Conservation (phyloP, 2,797 vertebrate genomes). For the Microcaecilia unicolor region DNA sequence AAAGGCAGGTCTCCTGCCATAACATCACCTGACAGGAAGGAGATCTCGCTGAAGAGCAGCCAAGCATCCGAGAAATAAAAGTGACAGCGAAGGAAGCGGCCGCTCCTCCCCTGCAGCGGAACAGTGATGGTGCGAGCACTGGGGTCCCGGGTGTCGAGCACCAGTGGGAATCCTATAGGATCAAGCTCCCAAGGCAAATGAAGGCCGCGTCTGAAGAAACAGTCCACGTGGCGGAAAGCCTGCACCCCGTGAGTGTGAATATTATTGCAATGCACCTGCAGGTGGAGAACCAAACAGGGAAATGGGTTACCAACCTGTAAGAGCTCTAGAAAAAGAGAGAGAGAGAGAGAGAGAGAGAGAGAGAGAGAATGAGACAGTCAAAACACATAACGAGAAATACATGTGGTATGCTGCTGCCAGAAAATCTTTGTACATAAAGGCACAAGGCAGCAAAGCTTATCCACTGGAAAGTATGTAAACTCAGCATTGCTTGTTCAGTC, state of each 20-base stretch:
- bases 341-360: too few relatives aligned
- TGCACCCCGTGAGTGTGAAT: conserved; percentile 74
- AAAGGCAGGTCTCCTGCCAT: accelerated
- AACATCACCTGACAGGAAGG: conserved; percentile 72
- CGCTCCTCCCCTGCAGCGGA: conserved; percentile 53
- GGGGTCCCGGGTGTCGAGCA: conserved; percentile 72
- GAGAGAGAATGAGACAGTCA: too few relatives aligned
- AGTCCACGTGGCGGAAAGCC: conserved; percentile 72
- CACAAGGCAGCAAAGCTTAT: too few relatives aligned
- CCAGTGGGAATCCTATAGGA: conserved; percentile 48
- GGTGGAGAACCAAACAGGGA: neutral
- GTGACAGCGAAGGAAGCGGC: conserved; percentile 73
- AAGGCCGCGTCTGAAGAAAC: conserved; percentile 66
- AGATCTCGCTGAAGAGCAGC: conserved; percentile 87
- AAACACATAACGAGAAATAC: neutral
- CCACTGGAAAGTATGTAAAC: too few relatives aligned
- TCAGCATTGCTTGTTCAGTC: too few relatives aligned
- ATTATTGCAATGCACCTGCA: conserved; percentile 86
- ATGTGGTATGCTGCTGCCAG: neutral
- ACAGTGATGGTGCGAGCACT: conserved; percentile 70
- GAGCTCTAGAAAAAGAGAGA: too few relatives aligned
- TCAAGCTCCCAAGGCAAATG: conserved; percentile 69
- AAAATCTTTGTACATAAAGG: too few relatives aligned
- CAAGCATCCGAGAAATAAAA: conserved; percentile 77
- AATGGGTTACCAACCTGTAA: neutral